These are phyloP conservation scores for Ptychadena robeensis DNA, from an alignment of 2,797 vertebrate species.

Conservation along the genomic window DNA sequence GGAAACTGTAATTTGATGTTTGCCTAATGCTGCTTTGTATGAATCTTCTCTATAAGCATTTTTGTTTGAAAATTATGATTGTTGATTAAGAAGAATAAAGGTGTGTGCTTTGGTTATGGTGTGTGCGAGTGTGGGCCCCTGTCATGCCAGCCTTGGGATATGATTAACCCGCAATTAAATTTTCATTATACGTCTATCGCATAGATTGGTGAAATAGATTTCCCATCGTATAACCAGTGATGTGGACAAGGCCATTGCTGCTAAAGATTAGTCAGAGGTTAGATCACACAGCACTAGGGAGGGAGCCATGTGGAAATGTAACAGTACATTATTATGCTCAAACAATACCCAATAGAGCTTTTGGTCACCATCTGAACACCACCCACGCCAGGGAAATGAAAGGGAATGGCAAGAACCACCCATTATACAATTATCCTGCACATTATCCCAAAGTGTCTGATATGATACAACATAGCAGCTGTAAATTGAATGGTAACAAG, in stretches of 20 bases:
- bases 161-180: slow-evolving; percentile 20
- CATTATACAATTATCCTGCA: slow-evolving; percentile 1
- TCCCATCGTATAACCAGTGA: slow-evolving; percentile 15
- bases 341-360: slow-evolving; percentile 51
- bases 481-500: background rate
- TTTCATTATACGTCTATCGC: slow-evolving; percentile 3
- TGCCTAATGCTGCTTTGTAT: slow-evolving; percentile 7
- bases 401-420: background rate
- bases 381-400: slow-evolving; percentile 19
- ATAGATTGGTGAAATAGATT: slow-evolving; percentile 6
- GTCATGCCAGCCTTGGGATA: slow-evolving; percentile 2
- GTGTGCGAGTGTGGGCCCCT: background rate
- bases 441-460: background rate
- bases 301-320: slow-evolving; percentile 27
- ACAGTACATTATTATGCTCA: slow-evolving; percentile 56
- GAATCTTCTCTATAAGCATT: background rate
- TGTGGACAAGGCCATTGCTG: background rate
- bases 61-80: slow-evolving; percentile 7
- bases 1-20: slow-evolving; percentile 5
- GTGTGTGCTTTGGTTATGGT: background rate
- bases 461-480: background rate
- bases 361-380: background rate
- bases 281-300: slow-evolving; percentile 46
- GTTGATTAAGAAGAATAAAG: background rate
- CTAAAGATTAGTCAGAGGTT: slow-evolving; percentile 49